These are phyloP conservation scores for Sphyrna mokarran DNA, from an alignment of 2,113 vertebrate genomes.

Conservation along the genomic window DNA sequence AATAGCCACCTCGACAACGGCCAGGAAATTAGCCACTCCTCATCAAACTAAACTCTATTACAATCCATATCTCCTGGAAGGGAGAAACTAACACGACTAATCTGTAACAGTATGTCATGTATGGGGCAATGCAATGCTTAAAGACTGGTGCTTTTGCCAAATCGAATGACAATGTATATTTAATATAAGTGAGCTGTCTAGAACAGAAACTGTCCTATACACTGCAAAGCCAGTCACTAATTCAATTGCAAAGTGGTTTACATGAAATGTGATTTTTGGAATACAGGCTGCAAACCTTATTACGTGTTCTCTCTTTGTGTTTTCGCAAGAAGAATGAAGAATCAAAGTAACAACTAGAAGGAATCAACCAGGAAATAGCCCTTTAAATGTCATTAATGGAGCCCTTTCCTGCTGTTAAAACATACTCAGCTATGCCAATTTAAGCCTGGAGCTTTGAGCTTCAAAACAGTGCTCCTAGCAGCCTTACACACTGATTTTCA, in stretches of 20 bases:
- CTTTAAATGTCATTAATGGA: no score
- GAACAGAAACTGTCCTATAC: neutral
- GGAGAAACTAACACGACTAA: neutral
- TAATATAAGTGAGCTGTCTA: neutral
- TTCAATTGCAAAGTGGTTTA: neutral
- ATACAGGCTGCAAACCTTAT: neutral
- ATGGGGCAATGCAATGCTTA: neutral
- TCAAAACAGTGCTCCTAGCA: no score
- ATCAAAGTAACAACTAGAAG: no score
- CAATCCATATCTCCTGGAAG: neutral
- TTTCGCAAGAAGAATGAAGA: neutral
- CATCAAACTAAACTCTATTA: neutral
- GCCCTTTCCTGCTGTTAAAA: no score
- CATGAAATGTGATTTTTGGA: slow-evolving; percentile 12
- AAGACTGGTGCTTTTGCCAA: neutral
- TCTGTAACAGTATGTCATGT: neutral
- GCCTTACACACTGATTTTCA: no score
- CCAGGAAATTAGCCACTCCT: no score
- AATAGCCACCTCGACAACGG: neutral
- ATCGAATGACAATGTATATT: neutral
- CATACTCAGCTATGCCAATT: no score
- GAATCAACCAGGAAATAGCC: no score
- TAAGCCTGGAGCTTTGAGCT: no score
- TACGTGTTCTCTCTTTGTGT: neutral
- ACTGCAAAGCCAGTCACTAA: neutral